phyloP scores from a whole-genome alignment of 2,888 invertebrate genomes.

The Holacanthella duospinosa region DNA sequence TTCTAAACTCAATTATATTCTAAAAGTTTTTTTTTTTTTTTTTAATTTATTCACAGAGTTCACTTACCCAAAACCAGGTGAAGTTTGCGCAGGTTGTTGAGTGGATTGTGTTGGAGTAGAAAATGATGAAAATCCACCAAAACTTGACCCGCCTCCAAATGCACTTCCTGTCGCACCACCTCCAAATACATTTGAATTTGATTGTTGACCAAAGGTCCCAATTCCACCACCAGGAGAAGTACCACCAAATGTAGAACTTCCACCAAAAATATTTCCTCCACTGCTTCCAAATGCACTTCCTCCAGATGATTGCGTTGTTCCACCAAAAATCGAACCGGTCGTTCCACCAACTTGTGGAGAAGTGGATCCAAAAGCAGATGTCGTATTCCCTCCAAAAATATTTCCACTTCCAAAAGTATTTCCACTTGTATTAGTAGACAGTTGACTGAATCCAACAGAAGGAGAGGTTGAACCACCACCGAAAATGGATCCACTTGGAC shows the following conservation, averaged over 20 bases:
- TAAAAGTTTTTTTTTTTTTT: too few species aligned
- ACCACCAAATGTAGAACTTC: background rate
- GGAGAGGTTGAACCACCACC: background rate
- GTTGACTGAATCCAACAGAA: background rate
- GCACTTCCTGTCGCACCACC: background rate
- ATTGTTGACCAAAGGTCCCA: background rate
- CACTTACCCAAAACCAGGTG: conserved; percentile 10
- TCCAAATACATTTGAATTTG: background rate
- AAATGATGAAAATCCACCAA: background rate
- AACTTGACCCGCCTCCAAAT: background rate
- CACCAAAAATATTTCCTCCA: background rate
- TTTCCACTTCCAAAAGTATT: background rate
- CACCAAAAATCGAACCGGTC: conserved; percentile 1
- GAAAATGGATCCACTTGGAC: background rate
- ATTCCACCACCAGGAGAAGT: background rate
- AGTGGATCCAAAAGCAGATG: background rate
- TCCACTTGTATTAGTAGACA: background rate
- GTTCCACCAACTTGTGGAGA: background rate
- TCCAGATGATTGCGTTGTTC: background rate
- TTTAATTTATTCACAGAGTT: too few species aligned
- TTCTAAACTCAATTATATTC: background rate
- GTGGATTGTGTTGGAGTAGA: background rate
- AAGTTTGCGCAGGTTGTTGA: background rate
- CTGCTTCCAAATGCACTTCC: background rate
- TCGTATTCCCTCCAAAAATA: conserved; percentile 9